Percentiles rank a stretch among this genome's conserved stretches.
phyloP scores from a whole-genome alignment of 2,113 vertebrate species.

The Heliornis fulica region DNA sequence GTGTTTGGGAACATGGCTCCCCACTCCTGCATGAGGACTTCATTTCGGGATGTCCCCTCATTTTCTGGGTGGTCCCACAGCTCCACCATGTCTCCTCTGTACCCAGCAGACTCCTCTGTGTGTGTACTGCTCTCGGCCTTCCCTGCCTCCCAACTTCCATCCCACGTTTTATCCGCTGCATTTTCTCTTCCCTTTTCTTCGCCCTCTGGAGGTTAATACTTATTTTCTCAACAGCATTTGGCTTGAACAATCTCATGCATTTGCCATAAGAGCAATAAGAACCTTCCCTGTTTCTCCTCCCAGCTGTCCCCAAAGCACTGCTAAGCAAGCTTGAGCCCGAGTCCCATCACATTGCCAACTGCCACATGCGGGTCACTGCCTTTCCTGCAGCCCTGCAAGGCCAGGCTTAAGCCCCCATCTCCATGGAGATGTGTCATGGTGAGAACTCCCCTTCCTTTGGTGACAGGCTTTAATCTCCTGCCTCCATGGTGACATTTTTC shows the following conservation, averaged over 20 bases:
- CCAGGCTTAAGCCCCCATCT: not conserved
- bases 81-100: accelerated
- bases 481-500: not conserved
- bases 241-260: not conserved
- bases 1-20: not conserved
- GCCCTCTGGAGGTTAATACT: conserved; percentile 2
- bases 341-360: not conserved
- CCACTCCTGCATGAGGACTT: accelerated
- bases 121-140: not conserved
- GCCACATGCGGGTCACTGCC: not conserved
- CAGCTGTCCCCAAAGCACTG: not conserved
- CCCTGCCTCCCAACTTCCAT: not conserved
- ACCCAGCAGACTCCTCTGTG: not conserved
- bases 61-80: accelerated
- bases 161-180: not conserved
- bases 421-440: not conserved
- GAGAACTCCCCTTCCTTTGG: not conserved
- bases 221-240: conserved; percentile 6
- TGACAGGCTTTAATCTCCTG: not conserved
- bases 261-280: not conserved
- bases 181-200: not conserved
- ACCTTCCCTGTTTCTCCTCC: not conserved
- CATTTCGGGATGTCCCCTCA: accelerated
- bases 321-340: accelerated
- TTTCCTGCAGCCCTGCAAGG: not conserved